Evolutionary conservation across 2,888 invertebrate genomes (phyloP).

Genomic region (Aelia acuminata): DNA sequence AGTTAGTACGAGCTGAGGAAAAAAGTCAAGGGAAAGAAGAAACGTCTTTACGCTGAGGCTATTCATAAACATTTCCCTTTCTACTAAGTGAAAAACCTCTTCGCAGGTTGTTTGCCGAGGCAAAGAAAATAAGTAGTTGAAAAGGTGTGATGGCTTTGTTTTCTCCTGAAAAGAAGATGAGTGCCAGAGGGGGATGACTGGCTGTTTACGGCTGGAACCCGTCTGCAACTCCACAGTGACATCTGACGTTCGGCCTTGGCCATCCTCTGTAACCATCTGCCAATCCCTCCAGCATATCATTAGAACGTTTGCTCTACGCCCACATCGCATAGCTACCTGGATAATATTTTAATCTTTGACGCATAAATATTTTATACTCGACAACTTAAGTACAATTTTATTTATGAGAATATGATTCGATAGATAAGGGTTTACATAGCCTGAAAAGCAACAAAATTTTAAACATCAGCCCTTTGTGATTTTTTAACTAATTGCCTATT

Average conservation of each 20-base stretch:
- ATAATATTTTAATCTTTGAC: no score
- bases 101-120: slow-evolving; percentile 18
- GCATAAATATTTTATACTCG: no score
- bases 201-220: slow-evolving; percentile 40
- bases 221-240: slow-evolving; percentile 44
- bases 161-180: slow-evolving; percentile 42
- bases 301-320: background rate
- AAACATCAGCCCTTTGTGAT: no score
- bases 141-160: slow-evolving; percentile 20
- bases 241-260: slow-evolving; percentile 30
- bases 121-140: slow-evolving; percentile 38
- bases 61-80: slow-evolving; percentile 35
- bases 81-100: slow-evolving; percentile 41
- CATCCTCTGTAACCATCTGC: background rate
- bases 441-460: no score
- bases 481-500: no score
- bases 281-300: background rate
- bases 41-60: background rate
- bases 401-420: no score
- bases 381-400: no score
- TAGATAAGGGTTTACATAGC: no score
- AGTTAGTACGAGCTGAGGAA: background rate
- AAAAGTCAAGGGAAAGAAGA: background rate
- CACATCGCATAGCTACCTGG: no score
- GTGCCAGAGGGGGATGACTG: slow-evolving; percentile 22